Evolutionary conservation across 35 echinoderm and acorn worm genomes (phyloP).

Genomic region (Heliocidaris tuberculata): DNA sequence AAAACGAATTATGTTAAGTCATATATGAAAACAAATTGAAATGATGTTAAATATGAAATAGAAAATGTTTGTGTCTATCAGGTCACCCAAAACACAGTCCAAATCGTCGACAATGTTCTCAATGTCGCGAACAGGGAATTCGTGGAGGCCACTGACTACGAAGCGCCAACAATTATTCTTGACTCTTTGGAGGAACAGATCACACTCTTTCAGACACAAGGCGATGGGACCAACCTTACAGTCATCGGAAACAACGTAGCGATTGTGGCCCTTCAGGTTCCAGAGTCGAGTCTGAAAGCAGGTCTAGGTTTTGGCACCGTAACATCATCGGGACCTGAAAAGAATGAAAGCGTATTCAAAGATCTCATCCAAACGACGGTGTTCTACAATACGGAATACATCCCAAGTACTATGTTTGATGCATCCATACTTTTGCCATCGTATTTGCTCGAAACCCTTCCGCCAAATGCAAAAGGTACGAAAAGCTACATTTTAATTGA

Average conservation of each 20-base stretch:
- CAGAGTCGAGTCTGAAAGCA: background rate
- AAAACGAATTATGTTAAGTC: too few relatives aligned
- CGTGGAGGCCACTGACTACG: background rate
- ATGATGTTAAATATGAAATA: too few relatives aligned
- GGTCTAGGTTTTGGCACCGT: conserved; percentile 21
- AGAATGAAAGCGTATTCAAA: background rate
- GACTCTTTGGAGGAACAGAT: conserved; percentile 7
- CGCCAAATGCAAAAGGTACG: background rate
- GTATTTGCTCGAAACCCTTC: background rate
- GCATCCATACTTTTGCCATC: conserved; percentile 4
- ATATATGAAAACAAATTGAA: too few relatives aligned
- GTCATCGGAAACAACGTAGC: background rate
- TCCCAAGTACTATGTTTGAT: background rate
- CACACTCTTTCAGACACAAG: conserved; percentile 13
- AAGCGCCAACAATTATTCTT: conserved; percentile 29
- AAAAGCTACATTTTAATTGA: background rate
- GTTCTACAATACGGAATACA: background rate
- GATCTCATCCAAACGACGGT: background rate
- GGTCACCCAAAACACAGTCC: background rate
- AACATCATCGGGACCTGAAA: background rate
- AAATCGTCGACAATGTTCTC: conserved; percentile 21
- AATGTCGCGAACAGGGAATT: background rate
- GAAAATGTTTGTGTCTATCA: background rate
- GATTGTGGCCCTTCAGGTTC: background rate
- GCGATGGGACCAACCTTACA: conserved; percentile 7